A percentile compares a stretch with the other conserved stretches of the same genome.
Evolutionary conservation across 92 coral and sea anemone genomes (phyloP).

Genomic region (Porites divaricata): DNA sequence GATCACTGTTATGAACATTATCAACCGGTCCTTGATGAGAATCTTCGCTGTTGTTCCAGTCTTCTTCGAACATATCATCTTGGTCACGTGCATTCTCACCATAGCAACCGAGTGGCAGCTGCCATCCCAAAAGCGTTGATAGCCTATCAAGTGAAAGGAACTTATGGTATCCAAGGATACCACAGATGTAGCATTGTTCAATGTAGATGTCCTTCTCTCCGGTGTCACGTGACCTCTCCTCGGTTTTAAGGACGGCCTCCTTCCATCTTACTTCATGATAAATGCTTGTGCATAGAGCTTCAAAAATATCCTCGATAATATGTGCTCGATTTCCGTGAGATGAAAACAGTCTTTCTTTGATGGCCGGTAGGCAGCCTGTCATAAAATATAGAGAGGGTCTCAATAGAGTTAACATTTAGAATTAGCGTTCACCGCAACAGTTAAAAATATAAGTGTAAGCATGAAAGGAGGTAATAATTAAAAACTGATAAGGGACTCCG

Average conservation of each 20-base stretch:
- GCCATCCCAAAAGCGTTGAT: slow-evolving; percentile 21
- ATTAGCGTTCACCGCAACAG: too few species aligned
- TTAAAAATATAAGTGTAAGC: too few species aligned
- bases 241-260: background rate
- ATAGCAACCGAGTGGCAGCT: slow-evolving; percentile 30
- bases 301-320: slow-evolving; percentile 12
- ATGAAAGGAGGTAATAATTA: too few species aligned
- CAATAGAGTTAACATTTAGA: background rate
- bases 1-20: background rate
- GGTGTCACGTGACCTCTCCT: slow-evolving; percentile 2
- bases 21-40: background rate
- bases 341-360: background rate
- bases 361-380: slow-evolving; percentile 6
- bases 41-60: background rate
- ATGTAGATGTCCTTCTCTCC: slow-evolving; percentile 22
- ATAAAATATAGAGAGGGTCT: background rate
- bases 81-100: background rate
- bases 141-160: slow-evolving; percentile 25
- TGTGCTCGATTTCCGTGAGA: background rate
- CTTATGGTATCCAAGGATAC: slow-evolving; percentile 28
- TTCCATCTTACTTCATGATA: slow-evolving; percentile 1
- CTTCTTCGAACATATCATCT: background rate
- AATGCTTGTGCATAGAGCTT: slow-evolving; percentile 18
- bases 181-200: slow-evolving; percentile 30
- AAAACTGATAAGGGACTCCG: too few species aligned